Percentiles rank a stretch among this genome's conserved stretches.
Evolutionary conservation across 2,797 vertebrate genomes (phyloP).

Genomic region (Xenentodon cancila): DNA sequence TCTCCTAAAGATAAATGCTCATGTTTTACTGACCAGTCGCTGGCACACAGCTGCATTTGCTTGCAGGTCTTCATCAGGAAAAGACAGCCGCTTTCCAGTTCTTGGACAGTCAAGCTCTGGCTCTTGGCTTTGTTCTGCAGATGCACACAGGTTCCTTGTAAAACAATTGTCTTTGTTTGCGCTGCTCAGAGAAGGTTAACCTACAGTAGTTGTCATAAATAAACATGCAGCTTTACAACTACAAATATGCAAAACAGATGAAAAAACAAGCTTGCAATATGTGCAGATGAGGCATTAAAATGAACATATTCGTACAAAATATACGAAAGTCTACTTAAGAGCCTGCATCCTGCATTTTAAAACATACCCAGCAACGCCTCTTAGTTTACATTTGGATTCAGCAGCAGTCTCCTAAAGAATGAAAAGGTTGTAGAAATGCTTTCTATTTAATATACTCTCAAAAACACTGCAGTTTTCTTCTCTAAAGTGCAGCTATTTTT

Average conservation of each 20-base stretch:
- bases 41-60: constrained; percentile 44
- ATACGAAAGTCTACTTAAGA: background rate
- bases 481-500: constrained; percentile 58
- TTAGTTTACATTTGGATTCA: constrained; percentile 35
- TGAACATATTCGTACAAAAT: background rate
- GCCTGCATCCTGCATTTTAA: constrained; percentile 5
- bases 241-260: constrained; percentile 1
- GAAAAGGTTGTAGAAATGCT: constrained; percentile 34
- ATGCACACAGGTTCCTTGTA: constrained; percentile 42
- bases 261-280: background rate
- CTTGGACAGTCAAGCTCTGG: constrained; percentile 50
- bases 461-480: constrained; percentile 50
- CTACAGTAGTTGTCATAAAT: constrained; percentile 9
- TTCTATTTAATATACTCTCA: constrained; percentile 58
- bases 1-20: constrained; percentile 48
- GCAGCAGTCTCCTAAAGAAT: constrained; percentile 15
- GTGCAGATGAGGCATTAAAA: constrained; percentile 7
- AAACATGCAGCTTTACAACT: constrained; percentile 10
- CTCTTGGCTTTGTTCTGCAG: constrained; percentile 48
- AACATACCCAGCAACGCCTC: constrained; percentile 8
- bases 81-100: constrained; percentile 47
- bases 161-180: constrained; percentile 46
- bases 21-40: constrained; percentile 23
- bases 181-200: constrained; percentile 19
- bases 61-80: constrained; percentile 52